These are phyloP conservation scores for Gryllus bimaculatus DNA, from an alignment of 1,140 invertebrate genomes.

Conservation along the genomic window DNA sequence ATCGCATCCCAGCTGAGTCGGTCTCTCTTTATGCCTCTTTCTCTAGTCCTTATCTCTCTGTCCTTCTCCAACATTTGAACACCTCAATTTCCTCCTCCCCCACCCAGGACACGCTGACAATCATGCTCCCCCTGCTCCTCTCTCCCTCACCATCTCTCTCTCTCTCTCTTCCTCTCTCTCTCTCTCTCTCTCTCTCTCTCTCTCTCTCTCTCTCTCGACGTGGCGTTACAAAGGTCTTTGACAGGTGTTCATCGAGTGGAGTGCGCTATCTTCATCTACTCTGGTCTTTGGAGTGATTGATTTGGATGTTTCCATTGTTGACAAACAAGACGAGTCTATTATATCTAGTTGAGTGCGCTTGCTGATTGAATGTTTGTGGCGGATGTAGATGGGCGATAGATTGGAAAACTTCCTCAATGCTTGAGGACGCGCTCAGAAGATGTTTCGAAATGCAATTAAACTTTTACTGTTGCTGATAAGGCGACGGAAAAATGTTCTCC, in stretches of 20 bases:
- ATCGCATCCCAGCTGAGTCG: not conserved
- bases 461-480: not conserved
- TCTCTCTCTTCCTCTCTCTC: not conserved
- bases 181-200: not conserved
- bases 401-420: not conserved
- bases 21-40: not conserved
- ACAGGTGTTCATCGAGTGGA: not conserved
- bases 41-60: not conserved
- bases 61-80: not conserved
- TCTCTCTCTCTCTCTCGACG: not conserved
- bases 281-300: not conserved
- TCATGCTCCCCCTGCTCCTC: not conserved
- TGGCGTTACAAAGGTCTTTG: conserved; percentile 3
- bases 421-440: not conserved
- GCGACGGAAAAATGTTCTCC: no score
- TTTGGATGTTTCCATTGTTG: not conserved
- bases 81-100: not conserved
- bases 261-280: not conserved
- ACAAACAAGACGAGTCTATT: not conserved
- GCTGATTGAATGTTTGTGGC: not conserved
- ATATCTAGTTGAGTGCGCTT: not conserved
- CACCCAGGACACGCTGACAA: not conserved
- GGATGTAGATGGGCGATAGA: not conserved
- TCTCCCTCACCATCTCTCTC: not conserved
- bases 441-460: conserved; percentile 1